Percentiles rank a stretch among this genome's conserved stretches.
phyloP scores from a whole-genome alignment of 2,797 vertebrate genomes.

The Leptoclinus maculatus region DNA sequence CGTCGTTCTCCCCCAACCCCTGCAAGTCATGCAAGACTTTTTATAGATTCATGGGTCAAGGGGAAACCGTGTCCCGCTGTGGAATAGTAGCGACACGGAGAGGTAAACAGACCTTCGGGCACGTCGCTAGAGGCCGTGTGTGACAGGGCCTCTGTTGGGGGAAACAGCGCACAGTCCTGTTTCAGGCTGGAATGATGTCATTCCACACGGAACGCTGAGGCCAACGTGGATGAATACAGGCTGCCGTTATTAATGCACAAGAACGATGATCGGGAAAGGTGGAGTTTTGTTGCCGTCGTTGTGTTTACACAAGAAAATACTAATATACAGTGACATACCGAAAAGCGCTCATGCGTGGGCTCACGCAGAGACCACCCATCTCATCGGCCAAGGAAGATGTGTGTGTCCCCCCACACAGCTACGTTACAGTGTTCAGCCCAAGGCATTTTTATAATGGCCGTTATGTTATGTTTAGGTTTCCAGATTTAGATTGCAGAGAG shows the following conservation, averaged over 20 bases:
- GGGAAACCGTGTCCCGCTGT: conserved; percentile 56
- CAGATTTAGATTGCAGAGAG: conserved; percentile 51
- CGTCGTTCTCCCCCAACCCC: conserved; percentile 23
- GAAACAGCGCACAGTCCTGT: conserved; percentile 49
- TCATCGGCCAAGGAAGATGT: conserved; percentile 17
- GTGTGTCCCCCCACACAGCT: conserved; percentile 21
- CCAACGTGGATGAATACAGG: conserved; percentile 29
- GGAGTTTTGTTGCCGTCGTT: conserved; percentile 32
- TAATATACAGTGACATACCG: conserved; percentile 38
- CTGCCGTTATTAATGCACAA: conserved; percentile 38
- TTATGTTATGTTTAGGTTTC: conserved; percentile 47
- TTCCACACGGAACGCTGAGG: conserved; percentile 10
- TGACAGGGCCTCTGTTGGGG: conserved; percentile 59
- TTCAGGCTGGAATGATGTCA: conserved; percentile 64
- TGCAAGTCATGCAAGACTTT: conserved; percentile 53
- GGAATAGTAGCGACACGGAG: conserved; percentile 57
- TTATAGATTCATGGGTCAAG: conserved; percentile 56
- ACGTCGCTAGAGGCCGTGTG: conserved; percentile 7
- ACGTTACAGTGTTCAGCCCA: conserved; percentile 1
- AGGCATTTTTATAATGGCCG: conserved; percentile 35
- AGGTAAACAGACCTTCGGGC: conserved; percentile 64
- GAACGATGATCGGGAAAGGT: conserved; percentile 37
- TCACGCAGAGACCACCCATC: conserved; percentile 53
- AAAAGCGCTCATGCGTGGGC: conserved; percentile 5
- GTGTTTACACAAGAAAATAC: conserved; percentile 43